A percentile compares a stretch with the other conserved stretches of the same genome.
phyloP scores from a whole-genome alignment of 2,113 vertebrate species.

The Noctilio leporinus region DNA sequence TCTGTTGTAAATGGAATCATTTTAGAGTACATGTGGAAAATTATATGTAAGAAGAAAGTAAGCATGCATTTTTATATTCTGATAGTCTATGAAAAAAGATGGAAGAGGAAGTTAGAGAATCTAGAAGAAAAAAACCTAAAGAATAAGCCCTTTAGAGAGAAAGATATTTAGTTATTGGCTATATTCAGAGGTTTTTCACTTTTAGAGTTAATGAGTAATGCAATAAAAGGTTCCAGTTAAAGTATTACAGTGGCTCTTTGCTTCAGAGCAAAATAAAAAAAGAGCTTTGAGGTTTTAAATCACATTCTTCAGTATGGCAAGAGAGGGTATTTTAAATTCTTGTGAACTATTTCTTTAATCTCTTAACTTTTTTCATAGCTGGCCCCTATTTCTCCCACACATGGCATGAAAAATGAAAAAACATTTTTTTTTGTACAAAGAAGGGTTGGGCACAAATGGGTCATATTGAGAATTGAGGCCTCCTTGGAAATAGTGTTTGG shows the following conservation, averaged over 20 bases:
- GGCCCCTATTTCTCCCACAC: not conserved
- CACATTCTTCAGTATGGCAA: conserved; percentile 9
- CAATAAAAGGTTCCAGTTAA: conserved; percentile 51
- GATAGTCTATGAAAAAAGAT: not conserved
- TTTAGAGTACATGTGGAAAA: not conserved
- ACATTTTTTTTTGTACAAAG: not conserved
- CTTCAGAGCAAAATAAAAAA: conserved; percentile 34
- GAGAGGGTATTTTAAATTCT: conserved; percentile 28
- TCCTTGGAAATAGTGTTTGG: not conserved
- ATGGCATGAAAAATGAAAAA: not conserved
- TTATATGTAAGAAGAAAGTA: not conserved
- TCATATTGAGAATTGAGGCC: not conserved
- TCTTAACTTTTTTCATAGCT: conserved; percentile 20
- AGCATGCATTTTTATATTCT: conserved; percentile 2
- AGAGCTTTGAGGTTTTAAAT: conserved; percentile 55
- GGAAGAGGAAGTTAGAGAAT: not conserved
- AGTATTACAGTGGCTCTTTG: conserved; percentile 40
- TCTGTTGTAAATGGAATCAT: not conserved
- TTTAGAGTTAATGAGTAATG: conserved; percentile 59
- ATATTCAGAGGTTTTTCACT: conserved; percentile 49
- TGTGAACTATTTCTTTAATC: conserved; percentile 11
- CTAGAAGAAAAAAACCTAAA: conserved; percentile 1
- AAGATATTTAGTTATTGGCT: conserved; percentile 19
- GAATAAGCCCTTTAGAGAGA: conserved; percentile 12
- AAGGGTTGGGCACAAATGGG: not conserved